Evolutionary conservation across 2,888 invertebrate genomes (phyloP), one percentile per base, ranked within the genome.

Genomic region (Amaurobius ferox): DNA sequence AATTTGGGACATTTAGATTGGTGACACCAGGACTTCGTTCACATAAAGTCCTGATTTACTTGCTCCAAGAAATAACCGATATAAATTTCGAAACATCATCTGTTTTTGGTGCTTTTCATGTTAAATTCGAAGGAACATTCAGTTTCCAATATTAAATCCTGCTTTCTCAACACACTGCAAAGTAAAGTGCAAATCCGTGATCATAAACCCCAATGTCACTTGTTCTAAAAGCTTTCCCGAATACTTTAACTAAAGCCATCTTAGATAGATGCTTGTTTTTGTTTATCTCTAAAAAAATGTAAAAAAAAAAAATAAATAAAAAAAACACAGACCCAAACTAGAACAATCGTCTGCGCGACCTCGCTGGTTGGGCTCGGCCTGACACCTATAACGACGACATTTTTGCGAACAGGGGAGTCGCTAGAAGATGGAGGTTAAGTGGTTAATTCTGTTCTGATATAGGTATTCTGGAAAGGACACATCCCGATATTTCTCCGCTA

Each of bases 361-460:
- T 44, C 16, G 44, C 55, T 68, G 40, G 62, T 40, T 40, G 67
- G 11, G 68, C 62, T 29, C 48, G 19, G 40, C 44, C 66, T 83
- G 40, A 77, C 83, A 83, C 83, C 83, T 83, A 64, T 66, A 83
- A 83, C 35, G 62, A 83, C 77, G 66, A 83, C 83, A 83, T 83
- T 83, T 83, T 83, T 83, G 83, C 29, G 83, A 83, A 83, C 83
- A 83, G 77, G 66, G 83, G n/a, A n/a, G 83, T 83, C 83, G 77
- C 30, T 67, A 23, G 19, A n/a, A 62, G 76, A 71, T 71, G 71
- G 64, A 83, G 83, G 83, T 83, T 83, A 83, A 83, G 83, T 83
- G 83, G 30, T 9, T 40, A 76, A 76, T 62, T 70, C 35, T 81
- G 81, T 76, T 44, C 35, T 40, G 29, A 62, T 79, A 66, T 32